These are phyloP conservation scores for Ennomos fuscantarius DNA, from an alignment of 2,888 invertebrate species.

Conservation along the genomic window DNA sequence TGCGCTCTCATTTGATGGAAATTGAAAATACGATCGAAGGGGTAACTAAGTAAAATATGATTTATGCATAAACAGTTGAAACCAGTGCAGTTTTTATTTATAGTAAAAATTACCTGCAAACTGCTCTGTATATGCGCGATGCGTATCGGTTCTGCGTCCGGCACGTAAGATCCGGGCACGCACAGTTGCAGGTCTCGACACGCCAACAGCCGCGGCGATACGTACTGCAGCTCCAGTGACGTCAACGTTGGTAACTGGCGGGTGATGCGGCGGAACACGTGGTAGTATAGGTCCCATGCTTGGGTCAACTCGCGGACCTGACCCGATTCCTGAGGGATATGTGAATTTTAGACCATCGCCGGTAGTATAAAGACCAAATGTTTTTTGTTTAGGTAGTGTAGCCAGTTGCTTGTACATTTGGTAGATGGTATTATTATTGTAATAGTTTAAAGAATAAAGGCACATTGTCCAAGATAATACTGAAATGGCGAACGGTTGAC, in stretches of 20 bases:
- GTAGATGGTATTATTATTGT: no score
- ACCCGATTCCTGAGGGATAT: conserved; percentile 87
- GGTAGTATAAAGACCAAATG: no score
- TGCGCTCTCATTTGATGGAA: no score
- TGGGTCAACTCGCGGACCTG: conserved; percentile 97
- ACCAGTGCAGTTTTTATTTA: no score
- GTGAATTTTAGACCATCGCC: no score
- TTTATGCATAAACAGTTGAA: no score
- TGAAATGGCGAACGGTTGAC: neutral
- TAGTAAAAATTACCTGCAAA: conserved; percentile 89
- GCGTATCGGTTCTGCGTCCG: conserved; percentile 94
- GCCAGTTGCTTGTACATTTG: no score
- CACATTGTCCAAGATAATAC: no score
- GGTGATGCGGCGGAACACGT: conserved; percentile 98
- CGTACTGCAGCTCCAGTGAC: conserved; percentile 96
- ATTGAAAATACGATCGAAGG: no score
- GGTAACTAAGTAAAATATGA: no score
- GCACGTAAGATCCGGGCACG: conserved; percentile 99
- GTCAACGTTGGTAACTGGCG: conserved; percentile 97
- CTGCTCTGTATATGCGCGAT: conserved; percentile 96
- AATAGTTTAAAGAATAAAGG: no score
- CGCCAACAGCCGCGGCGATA: conserved; percentile 95
- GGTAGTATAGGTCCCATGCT: conserved; percentile 99
- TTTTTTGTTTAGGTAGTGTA: no score
- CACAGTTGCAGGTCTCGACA: conserved; percentile 98